Conservation (phyloP, 2,888 invertebrate species). For the Strigamia transsilvanica region DNA sequence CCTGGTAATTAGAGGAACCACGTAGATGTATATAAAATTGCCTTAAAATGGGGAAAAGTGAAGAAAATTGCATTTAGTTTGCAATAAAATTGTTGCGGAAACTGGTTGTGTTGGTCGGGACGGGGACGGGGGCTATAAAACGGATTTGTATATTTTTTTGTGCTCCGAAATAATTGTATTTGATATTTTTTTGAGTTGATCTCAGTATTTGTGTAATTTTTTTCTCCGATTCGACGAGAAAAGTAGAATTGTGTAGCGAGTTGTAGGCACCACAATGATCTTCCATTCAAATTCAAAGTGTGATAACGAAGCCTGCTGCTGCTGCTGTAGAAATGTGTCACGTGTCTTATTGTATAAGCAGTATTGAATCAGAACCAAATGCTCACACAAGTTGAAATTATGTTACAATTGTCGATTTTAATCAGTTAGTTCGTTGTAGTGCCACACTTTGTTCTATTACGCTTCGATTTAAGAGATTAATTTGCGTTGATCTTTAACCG, state of each 20-base stretch:
- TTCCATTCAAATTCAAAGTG: constrained; percentile 18
- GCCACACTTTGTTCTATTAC: neutral
- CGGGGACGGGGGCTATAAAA: neutral
- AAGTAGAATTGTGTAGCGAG: neutral
- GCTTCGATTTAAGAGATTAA: neutral
- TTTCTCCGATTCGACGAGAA: neutral
- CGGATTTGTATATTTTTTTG: constrained; percentile 27
- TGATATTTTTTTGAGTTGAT: constrained; percentile 22
- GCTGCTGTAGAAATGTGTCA: constrained; percentile 6
- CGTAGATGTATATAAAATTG: constrained; percentile 11
- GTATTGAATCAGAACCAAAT: constrained; percentile 30
- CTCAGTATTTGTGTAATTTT: constrained; percentile 17
- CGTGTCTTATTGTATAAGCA: constrained; percentile 25
- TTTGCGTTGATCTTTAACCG: neutral
- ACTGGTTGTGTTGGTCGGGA: neutral
- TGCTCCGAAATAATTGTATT: constrained; percentile 11
- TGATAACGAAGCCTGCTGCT: neutral
- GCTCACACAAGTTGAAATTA: constrained; percentile 7
- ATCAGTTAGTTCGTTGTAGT: neutral
- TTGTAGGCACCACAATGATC: neutral
- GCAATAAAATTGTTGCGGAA: constrained; percentile 3
- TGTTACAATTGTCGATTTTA: neutral
- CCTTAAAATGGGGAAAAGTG: neutral
- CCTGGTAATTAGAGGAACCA: constrained; percentile 16
- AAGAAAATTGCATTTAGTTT: constrained; percentile 36